A percentile compares a stretch with the other conserved stretches of the same genome.
These are phyloP conservation scores for Cylindroiulus punctatus DNA, from an alignment of 2,888 invertebrate species.

Conservation along the genomic window DNA sequence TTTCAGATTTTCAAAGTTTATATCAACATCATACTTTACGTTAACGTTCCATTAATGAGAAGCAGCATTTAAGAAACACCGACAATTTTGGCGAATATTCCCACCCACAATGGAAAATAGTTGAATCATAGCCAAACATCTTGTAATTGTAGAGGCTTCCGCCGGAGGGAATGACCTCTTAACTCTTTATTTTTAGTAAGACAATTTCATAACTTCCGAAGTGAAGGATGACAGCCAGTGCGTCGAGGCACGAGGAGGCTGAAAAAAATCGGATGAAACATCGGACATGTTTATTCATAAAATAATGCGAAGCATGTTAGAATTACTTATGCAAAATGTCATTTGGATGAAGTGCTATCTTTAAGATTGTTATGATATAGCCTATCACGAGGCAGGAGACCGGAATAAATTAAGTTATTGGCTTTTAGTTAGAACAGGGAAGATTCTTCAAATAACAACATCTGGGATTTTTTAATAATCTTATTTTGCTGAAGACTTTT, in stretches of 20 bases:
- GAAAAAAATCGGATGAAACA: neutral
- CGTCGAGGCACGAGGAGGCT: neutral
- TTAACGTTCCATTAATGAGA: neutral
- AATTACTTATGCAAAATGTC: neutral
- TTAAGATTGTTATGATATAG: neutral
- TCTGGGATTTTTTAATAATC: neutral
- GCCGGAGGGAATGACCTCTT: constrained; percentile 7
- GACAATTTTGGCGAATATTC: neutral
- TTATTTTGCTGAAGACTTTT: neutral
- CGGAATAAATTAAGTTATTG: neutral
- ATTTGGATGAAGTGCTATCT: neutral
- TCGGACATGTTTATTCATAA: neutral
- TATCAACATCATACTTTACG: too few relatives aligned
- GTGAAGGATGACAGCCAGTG: neutral
- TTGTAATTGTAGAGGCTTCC: neutral
- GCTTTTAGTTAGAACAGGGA: neutral
- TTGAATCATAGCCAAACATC: constrained; percentile 27
- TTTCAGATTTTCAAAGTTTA: too few relatives aligned
- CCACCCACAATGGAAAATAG: neutral
- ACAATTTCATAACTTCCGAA: constrained; percentile 20
- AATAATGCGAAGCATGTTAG: neutral
- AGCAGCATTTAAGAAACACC: neutral
- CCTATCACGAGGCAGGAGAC: neutral
- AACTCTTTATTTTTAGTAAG: constrained; percentile 31
- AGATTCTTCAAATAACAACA: too few relatives aligned